Evolutionary conservation across 2,797 vertebrate genomes (phyloP).

Genomic region (Chlorospingus flavigularis): DNA sequence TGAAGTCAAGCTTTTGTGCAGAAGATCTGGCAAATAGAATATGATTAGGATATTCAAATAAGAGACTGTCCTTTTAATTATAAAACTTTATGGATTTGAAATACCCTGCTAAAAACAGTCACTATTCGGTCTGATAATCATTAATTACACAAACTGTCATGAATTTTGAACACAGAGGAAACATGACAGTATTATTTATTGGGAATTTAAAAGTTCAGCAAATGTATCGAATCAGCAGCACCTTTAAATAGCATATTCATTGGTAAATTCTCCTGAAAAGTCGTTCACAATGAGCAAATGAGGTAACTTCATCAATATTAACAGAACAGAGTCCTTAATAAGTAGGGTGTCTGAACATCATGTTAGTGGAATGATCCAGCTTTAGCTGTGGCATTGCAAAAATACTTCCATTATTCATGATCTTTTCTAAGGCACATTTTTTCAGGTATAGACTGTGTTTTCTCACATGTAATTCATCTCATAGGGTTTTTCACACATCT

Average conservation of each 20-base stretch:
- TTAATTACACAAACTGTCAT: not conserved
- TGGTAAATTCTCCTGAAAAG: not conserved
- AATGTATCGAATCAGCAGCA: not conserved
- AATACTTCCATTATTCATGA: not conserved
- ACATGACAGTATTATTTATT: not conserved
- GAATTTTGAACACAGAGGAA: not conserved
- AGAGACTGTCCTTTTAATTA: not conserved
- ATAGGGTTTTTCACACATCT: not conserved
- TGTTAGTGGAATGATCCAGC: not conserved
- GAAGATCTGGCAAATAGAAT: not conserved
- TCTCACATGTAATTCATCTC: not conserved
- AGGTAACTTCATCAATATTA: slow-evolving; percentile 2
- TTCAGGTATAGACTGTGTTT: not conserved
- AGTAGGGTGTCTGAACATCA: not conserved
- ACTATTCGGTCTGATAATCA: not conserved
- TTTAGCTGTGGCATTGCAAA: not conserved
- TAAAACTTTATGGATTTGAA: not conserved
- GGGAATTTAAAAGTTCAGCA: not conserved
- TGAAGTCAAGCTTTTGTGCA: not conserved
- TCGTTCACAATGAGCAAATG: not conserved
- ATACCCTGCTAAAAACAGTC: not conserved
- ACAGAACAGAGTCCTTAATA: not conserved
- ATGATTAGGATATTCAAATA: not conserved
- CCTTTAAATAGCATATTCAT: not conserved
- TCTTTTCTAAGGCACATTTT: not conserved